Percentiles rank a stretch among this genome's conserved stretches.
phyloP scores from a whole-genome alignment of 2,797 vertebrate genomes.

The Semaprochilodus insignis region DNA sequence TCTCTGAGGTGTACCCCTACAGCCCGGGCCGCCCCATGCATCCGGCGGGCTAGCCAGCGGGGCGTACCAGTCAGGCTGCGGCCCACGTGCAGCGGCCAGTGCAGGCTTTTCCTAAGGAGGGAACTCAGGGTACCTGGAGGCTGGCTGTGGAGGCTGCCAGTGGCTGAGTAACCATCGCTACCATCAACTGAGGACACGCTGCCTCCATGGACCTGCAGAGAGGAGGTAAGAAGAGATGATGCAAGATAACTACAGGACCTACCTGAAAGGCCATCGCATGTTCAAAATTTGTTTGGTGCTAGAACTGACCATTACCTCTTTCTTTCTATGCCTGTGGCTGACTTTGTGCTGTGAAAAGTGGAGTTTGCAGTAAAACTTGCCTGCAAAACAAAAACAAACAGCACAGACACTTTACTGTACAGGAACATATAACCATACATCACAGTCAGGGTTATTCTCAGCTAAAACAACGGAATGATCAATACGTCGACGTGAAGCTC shows the following conservation, averaged over 20 bases:
- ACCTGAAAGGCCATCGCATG: too few relatives aligned
- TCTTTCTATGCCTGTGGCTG: slow-evolving; percentile 80
- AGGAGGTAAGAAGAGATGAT: neutral
- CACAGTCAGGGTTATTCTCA: neutral
- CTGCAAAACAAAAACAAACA: slow-evolving; percentile 68
- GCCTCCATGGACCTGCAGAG: slow-evolving; percentile 73
- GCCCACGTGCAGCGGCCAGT: slow-evolving; percentile 84
- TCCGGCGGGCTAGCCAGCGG: slow-evolving; percentile 81
- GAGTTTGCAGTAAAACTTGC: slow-evolving; percentile 94
- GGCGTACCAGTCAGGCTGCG: slow-evolving; percentile 83
- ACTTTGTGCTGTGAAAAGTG: slow-evolving; percentile 87
- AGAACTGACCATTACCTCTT: slow-evolving; percentile 64
- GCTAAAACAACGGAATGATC: too few relatives aligned
- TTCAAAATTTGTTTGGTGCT: too few relatives aligned
- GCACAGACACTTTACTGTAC: neutral
- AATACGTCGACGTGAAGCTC: neutral
- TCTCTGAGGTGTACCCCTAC: slow-evolving; percentile 83
- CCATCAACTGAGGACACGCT: slow-evolving; percentile 63
- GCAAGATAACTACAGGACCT: neutral
- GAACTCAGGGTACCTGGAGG: slow-evolving; percentile 94
- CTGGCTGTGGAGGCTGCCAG: slow-evolving; percentile 75
- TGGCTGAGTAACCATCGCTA: slow-evolving; percentile 70
- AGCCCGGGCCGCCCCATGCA: slow-evolving; percentile 78
- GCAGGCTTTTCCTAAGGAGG: slow-evolving; percentile 85
- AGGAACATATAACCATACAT: neutral